These are phyloP conservation scores for Vesta saturnalis DNA, from an alignment of 2,888 invertebrate species.

Conservation along the genomic window DNA sequence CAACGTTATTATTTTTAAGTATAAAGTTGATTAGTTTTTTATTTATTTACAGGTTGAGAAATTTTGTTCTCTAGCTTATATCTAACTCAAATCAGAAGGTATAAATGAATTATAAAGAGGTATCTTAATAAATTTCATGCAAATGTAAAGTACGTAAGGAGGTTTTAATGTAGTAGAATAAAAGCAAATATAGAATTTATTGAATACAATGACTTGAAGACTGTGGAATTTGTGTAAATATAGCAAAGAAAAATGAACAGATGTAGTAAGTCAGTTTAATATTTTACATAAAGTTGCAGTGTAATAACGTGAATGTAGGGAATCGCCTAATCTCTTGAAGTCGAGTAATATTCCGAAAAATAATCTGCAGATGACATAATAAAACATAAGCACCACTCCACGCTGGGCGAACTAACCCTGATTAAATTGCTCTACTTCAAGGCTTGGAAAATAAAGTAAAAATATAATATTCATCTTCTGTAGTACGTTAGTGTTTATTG, in stretches of 20 bases:
- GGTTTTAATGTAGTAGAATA: too few relatives aligned
- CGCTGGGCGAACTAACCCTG: constrained; percentile 40
- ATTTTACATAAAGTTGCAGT: constrained; percentile 33
- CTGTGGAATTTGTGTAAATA: constrained; percentile 21
- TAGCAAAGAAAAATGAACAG: constrained; percentile 26
- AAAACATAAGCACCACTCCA: constrained; percentile 42
- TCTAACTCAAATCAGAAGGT: too few relatives aligned
- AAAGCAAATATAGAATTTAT: too few relatives aligned
- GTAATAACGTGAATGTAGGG: constrained; percentile 28
- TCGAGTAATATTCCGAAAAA: constrained; percentile 37
- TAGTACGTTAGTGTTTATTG: constrained; percentile 34
- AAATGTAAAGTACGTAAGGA: too few relatives aligned
- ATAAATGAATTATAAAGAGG: too few relatives aligned
- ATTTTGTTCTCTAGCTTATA: too few relatives aligned
- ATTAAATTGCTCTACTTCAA: constrained; percentile 46
- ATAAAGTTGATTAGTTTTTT: background rate
- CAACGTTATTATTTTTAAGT: background rate
- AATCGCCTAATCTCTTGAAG: constrained; percentile 36
- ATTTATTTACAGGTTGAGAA: too few relatives aligned
- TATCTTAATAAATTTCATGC: too few relatives aligned
- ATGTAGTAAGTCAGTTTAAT: constrained; percentile 26
- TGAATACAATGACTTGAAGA: constrained; percentile 13
- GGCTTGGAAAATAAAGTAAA: constrained; percentile 39
- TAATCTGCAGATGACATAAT: constrained; percentile 42
- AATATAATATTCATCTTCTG: constrained; percentile 48